Base-by-base conservation (phyloP, 1,140 invertebrate genomes). In the Holotrichia oblita region DNA sequence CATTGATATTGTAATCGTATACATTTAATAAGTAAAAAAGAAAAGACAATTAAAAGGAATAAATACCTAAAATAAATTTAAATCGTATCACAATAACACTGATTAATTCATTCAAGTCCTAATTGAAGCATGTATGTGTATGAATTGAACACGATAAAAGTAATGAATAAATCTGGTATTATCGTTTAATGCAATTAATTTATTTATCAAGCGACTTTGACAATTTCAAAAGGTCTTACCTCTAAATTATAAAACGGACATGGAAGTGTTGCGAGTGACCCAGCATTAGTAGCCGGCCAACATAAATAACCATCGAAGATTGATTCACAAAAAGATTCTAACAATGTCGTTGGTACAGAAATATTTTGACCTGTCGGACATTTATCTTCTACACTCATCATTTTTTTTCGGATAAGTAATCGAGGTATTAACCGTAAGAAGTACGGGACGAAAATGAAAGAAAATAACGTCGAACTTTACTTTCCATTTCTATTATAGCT, bases 301-400 rank as follows among this genome's bases (percentile, higher is more conserved):
- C 90, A 91, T 7, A 90, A 78, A 79, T 90, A 88, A 0, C 86
- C 86, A 80, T 91, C 90, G 88, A 90, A 91, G 14, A 87, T 84
- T 77, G 76, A 76, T 59, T 64, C 42, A 69, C 85, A 86, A 40
- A 80, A 83, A 12, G 40, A n/a, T 40, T 22, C 77, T 12, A 10
- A 10, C 14, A 22, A 6, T 55, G 6, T 40, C 34, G n/a, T n/a
- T n/a, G 55, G 64, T 14, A 10, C 10, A 61, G 40, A 44, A 76
- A 14, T 55, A 76, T 76, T 48, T 48, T 76, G 27, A 34, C 27
- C 24, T 2, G 17, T 24, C 10, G 42, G 73, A 72, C 78, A 79
- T 40, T 76, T 41, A 20, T 76, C 42, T 24, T 72, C 78, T 8
- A 64, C 40, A 40, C 48, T 27, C 24, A 55, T 74, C 41, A 59